Base-by-base conservation (phyloP, 2,113 vertebrate genomes). In the Amazona guildingii region DNA sequence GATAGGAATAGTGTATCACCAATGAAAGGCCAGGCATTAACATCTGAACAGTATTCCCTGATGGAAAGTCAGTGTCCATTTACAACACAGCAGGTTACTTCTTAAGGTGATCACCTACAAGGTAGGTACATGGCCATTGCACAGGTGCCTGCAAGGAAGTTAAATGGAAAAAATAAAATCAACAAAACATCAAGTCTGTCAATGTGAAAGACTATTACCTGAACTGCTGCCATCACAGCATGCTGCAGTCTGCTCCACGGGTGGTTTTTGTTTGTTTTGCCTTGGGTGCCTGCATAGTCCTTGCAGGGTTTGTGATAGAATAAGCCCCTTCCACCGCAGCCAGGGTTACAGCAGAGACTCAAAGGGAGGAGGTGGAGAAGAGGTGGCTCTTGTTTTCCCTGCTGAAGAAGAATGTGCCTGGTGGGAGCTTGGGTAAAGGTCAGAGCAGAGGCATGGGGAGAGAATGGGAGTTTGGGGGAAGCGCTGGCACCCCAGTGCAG, bases 271-370 rank as follows among this genome's bases (percentile, higher is more conserved):
- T 33, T 28, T 10, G 37, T 16, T n/a, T 48, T 57, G 59, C 43
- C 29, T 11, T 2, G 8, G 21, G 21, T 7, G 41, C 13, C 16
- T 7, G 39, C 2, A 0, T 2, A 1, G 18, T 39, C 31, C 51
- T 13, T 17, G 21, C 49, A 7, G 27, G 10, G 8, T 13, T 18
- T 48, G n/a, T 8, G 35, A 27, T 55, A 8, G 13, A 17, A 3
- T 21, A n/a, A 68, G 48, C 8, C 39, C 29, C 13, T 20, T 52
- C 37, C 44, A 15, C 13, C 7, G 4, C 52, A 19, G 35, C 13
- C 17, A 14, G 74, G 28, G 77, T 74, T 64, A 27, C 24, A 69
- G 8, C 1, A 2, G 2, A 9, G 49, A 5, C 24, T 10, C 10
- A 0, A 12, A 2, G 8, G 29, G 55, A 33, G 72, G 57, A 11